Evolutionary conservation across 2,797 vertebrate genomes (phyloP).

Genomic region (Spinibarbus caldwelli): DNA sequence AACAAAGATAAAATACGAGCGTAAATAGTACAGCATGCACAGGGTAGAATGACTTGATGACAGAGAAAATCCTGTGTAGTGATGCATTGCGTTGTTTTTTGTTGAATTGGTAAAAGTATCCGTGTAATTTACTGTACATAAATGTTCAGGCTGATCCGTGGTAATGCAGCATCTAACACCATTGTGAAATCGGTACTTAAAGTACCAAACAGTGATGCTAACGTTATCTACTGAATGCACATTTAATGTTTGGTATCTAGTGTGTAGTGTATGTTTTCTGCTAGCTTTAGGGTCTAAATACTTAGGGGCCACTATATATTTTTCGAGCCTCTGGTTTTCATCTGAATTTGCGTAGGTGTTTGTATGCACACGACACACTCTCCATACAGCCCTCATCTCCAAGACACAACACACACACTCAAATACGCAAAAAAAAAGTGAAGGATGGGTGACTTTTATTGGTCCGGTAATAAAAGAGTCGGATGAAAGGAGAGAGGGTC

Average conservation of each 20-base stretch:
- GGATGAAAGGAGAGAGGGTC: conserved; percentile 81
- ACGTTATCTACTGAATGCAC: background rate
- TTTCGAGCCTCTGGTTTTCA: conserved; percentile 12
- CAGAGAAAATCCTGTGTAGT: background rate
- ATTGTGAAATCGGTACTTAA: background rate
- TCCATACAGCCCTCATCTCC: conserved; percentile 62
- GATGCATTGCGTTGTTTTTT: background rate
- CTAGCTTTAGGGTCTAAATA: background rate
- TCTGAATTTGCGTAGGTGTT: conserved; percentile 59
- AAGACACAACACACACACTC: conserved; percentile 54
- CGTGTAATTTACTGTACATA: background rate
- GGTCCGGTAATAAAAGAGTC: conserved; percentile 79
- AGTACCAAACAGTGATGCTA: background rate
- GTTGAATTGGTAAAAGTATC: background rate
- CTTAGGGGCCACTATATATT: background rate
- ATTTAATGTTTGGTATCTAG: background rate
- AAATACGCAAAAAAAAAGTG: conserved; percentile 67
- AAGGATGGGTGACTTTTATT: conserved; percentile 87
- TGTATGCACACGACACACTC: conserved; percentile 48
- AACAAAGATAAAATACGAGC: background rate
- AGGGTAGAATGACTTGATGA: background rate
- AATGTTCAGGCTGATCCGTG: background rate
- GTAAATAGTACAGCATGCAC: background rate
- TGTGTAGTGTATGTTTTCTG: background rate
- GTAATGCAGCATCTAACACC: background rate